These are phyloP conservation scores for Silurus lanzhouensis DNA, from an alignment of 2,797 vertebrate genomes.

Conservation along the genomic window DNA sequence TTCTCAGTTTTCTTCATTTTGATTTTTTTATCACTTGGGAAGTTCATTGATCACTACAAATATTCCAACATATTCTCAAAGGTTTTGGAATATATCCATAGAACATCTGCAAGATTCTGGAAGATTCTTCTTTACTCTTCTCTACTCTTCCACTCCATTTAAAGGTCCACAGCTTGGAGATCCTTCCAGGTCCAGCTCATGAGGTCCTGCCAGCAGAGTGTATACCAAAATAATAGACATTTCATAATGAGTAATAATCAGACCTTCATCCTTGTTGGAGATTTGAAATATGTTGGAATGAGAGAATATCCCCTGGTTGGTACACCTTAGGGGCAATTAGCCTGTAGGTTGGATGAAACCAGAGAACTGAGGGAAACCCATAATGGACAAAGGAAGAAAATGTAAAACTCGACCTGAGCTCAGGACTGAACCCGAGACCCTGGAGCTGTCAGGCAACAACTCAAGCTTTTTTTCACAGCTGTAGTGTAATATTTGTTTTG, in stretches of 20 bases:
- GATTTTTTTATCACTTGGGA: not conserved
- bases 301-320: not conserved
- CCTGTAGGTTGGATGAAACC: not conserved
- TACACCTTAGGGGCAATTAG: not conserved
- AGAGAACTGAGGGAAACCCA: not conserved
- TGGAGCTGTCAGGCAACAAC: not conserved
- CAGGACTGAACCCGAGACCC: not conserved
- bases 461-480: not conserved
- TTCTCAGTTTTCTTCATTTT: not conserved
- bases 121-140: too few relatives aligned
- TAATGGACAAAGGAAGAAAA: not conserved
- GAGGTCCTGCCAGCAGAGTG: not conserved
- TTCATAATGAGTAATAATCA: not conserved
- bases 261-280: not conserved
- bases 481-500: not conserved
- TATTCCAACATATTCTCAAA: not conserved
- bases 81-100: too few relatives aligned
- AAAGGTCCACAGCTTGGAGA: not conserved
- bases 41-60: not conserved
- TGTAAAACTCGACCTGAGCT: not conserved
- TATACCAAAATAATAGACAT: not conserved
- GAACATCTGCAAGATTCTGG: too few relatives aligned
- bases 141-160: not conserved
- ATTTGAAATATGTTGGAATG: not conserved
- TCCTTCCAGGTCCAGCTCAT: not conserved